Evolutionary conservation across 2,113 vertebrate species (phyloP).

Genomic region (Brachyistius frenatus): DNA sequence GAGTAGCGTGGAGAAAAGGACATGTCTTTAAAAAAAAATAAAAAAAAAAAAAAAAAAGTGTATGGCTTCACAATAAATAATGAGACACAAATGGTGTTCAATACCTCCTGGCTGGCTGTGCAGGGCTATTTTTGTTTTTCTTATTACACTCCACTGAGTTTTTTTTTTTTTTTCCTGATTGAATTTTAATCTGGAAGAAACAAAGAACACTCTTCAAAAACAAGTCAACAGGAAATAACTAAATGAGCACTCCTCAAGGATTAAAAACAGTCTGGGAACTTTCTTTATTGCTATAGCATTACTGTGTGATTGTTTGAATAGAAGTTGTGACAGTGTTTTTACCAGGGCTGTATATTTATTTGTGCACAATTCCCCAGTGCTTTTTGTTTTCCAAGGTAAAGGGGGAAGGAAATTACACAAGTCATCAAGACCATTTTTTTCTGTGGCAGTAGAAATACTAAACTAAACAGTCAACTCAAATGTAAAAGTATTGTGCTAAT

Average conservation of each 20-base stretch:
- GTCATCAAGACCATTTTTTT: constrained; percentile 23
- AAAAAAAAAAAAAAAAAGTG: constrained; percentile 23
- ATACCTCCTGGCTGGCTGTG: constrained; percentile 68
- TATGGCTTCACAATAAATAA: constrained; percentile 71
- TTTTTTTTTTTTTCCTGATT: constrained; percentile 57
- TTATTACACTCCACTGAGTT: constrained; percentile 60
- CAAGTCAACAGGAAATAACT: constrained; percentile 73
- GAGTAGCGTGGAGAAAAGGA: constrained; percentile 32
- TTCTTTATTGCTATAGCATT: constrained; percentile 52
- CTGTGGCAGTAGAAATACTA: too few species aligned
- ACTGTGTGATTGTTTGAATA: constrained; percentile 34
- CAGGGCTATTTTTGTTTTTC: constrained; percentile 65
- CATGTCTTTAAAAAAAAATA: constrained; percentile 39
- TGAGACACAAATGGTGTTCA: constrained; percentile 71
- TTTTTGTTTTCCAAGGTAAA: constrained; percentile 18
- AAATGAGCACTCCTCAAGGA: constrained; percentile 64
- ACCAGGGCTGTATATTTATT: background rate
- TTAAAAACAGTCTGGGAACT: constrained; percentile 58
- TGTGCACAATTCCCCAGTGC: constrained; percentile 1
- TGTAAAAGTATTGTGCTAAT: too few species aligned
- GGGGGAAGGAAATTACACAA: constrained; percentile 29
- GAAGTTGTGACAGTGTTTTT: constrained; percentile 28
- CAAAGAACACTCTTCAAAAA: constrained; percentile 71
- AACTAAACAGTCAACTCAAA: too few species aligned
- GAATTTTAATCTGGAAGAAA: constrained; percentile 71